These are phyloP conservation scores for Stenichneumon culpator DNA, from an alignment of 2,888 invertebrate species.

Conservation along the genomic window DNA sequence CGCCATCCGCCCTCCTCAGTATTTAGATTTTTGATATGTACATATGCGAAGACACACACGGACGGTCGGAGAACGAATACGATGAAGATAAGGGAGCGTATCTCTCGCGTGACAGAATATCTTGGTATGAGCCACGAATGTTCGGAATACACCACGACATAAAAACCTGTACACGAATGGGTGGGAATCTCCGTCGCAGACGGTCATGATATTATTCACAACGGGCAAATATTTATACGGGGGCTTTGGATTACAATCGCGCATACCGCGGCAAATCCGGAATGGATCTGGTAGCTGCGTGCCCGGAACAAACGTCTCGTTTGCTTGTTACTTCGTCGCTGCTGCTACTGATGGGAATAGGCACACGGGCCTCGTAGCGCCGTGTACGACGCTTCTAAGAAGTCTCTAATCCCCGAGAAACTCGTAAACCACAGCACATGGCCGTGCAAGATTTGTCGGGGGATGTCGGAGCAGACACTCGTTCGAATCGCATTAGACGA, in stretches of 20 bases:
- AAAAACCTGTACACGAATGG: conserved; percentile 52
- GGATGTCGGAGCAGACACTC: conserved; percentile 41
- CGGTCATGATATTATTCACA: conserved; percentile 58
- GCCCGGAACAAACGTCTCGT: neutral
- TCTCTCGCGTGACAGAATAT: conserved; percentile 60
- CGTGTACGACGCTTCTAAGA: neutral
- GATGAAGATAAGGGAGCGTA: conserved; percentile 53
- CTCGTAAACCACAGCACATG: conserved; percentile 56
- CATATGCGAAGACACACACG: conserved; percentile 37
- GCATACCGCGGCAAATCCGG: conserved; percentile 7
- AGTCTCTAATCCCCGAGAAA: conserved; percentile 45
- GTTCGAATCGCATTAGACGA: conserved; percentile 62
- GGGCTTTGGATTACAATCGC: conserved; percentile 53
- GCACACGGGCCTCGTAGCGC: neutral
- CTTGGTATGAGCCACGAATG: conserved; percentile 42
- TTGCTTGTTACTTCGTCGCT: conserved; percentile 17
- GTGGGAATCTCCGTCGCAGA: conserved; percentile 35
- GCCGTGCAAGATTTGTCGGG: conserved; percentile 35
- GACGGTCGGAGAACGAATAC: conserved; percentile 23
- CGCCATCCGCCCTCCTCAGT: neutral
- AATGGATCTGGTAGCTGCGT: conserved; percentile 40
- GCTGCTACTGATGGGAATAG: conserved; percentile 2
- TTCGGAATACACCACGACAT: conserved; percentile 41
- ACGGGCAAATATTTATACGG: conserved; percentile 56
- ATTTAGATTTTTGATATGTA: conserved; percentile 23